Conservation (phyloP, 2,113 vertebrate genomes). For the Gracilinanus agilis region DNA sequence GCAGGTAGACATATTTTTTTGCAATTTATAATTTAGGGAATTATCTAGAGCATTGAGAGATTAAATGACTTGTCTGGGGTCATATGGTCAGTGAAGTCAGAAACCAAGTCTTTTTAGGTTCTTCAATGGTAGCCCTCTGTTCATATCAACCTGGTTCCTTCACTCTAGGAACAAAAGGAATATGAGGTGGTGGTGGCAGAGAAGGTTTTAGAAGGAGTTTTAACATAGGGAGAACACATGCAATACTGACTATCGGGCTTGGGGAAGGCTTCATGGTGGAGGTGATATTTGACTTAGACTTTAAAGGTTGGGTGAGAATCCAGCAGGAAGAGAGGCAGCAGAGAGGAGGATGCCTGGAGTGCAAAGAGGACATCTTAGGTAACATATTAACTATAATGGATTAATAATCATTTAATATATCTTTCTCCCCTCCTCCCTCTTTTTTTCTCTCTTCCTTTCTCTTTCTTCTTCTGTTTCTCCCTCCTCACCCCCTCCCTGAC, state of each 20-base stretch:
- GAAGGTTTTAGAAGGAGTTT: background rate
- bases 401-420: too few relatives aligned
- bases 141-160: background rate
- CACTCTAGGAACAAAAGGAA: background rate
- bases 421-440: background rate
- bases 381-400: background rate
- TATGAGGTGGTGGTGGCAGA: background rate
- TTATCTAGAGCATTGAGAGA: background rate
- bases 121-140: background rate
- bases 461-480: background rate
- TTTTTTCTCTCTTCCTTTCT: background rate
- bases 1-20: background rate
- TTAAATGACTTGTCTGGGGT: background rate
- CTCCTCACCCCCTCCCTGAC: background rate
- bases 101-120: background rate
- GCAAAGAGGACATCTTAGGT: background rate
- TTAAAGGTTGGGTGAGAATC: background rate
- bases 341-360: background rate
- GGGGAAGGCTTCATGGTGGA: background rate
- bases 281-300: background rate
- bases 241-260: background rate
- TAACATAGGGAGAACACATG: background rate
- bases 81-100: background rate
- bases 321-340: background rate
- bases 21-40: background rate